A percentile compares a stretch with the other conserved stretches of the same genome.
These are phyloP conservation scores for Onychomys leucogaster DNA, from an alignment of 2,797 vertebrate species.

Conservation along the genomic window DNA sequence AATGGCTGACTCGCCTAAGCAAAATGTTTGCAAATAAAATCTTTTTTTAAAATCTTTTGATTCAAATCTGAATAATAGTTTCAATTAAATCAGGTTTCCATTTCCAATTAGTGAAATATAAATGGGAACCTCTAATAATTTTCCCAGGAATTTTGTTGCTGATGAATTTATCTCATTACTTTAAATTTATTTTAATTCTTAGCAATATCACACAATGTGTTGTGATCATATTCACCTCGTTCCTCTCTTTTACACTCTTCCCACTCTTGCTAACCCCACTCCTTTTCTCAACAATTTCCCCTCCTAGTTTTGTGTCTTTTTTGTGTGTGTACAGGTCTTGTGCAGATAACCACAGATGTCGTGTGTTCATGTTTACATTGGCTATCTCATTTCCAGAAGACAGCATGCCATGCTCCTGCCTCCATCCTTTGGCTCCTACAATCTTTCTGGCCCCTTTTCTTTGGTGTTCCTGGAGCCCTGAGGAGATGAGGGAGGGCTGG, in stretches of 20 bases:
- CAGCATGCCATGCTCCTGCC: rapidly evolving
- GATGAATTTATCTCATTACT: background rate
- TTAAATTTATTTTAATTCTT: background rate
- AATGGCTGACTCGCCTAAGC: constrained; percentile 31
- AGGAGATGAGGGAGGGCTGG: background rate
- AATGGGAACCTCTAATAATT: constrained; percentile 28
- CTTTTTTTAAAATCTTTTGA: background rate
- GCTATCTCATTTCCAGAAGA: background rate
- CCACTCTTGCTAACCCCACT: too few species aligned
- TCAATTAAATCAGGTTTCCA: constrained; percentile 63
- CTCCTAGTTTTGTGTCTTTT: background rate
- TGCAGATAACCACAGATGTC: background rate
- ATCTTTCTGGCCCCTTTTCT: background rate
- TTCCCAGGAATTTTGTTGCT: background rate
- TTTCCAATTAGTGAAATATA: background rate
- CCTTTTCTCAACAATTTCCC: background rate
- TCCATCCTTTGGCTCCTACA: background rate
- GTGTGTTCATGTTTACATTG: background rate
- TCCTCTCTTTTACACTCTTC: background rate
- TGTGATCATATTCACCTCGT: background rate
- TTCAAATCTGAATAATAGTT: constrained; percentile 46
- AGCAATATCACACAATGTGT: background rate
- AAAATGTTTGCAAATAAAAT: constrained; percentile 61
- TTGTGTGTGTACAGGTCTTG: background rate
- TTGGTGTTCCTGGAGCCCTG: background rate